Evolutionary conservation across 2,797 vertebrate genomes (phyloP).

Genomic region (Catostomus latipinnis): DNA sequence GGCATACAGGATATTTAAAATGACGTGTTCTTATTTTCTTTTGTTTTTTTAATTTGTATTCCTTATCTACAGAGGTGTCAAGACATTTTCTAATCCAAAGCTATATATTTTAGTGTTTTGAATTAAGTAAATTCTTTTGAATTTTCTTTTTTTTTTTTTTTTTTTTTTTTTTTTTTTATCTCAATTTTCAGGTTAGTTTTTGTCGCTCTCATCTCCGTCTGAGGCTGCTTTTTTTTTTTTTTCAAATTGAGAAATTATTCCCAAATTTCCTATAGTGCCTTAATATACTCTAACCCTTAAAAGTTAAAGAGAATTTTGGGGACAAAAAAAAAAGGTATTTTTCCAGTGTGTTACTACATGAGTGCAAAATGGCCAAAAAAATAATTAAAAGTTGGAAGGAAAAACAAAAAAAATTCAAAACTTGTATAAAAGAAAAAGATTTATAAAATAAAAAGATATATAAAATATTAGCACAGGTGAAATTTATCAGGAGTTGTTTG

Average conservation of each 20-base stretch:
- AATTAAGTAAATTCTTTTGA: constrained; percentile 42
- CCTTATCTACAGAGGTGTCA: constrained; percentile 69
- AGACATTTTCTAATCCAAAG: constrained; percentile 67
- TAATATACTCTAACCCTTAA: constrained; percentile 45
- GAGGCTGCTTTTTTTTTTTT: background rate
- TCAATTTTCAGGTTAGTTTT: constrained; percentile 57
- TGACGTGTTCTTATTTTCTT: constrained; percentile 64
- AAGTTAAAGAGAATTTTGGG: constrained; percentile 44
- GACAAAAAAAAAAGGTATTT: constrained; percentile 58
- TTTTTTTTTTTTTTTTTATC: background rate
- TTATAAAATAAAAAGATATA: constrained; percentile 33
- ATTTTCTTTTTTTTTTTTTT: background rate
- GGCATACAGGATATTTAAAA: constrained; percentile 73
- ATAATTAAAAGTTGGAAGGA: constrained; percentile 50
- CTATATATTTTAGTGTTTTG: constrained; percentile 73
- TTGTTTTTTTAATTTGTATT: constrained; percentile 62
- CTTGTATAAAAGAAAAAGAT: constrained; percentile 14
- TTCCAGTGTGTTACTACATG: constrained; percentile 54
- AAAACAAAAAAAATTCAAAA: constrained; percentile 37
- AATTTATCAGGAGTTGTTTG: constrained; percentile 11
- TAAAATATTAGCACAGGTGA: constrained; percentile 64
- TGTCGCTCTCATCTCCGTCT: constrained; percentile 55
- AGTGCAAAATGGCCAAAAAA: constrained; percentile 57
- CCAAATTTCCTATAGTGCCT: no score
- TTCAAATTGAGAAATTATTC: background rate